phyloP scores from a whole-genome alignment of 2,797 vertebrate species.

The Alauda arvensis region DNA sequence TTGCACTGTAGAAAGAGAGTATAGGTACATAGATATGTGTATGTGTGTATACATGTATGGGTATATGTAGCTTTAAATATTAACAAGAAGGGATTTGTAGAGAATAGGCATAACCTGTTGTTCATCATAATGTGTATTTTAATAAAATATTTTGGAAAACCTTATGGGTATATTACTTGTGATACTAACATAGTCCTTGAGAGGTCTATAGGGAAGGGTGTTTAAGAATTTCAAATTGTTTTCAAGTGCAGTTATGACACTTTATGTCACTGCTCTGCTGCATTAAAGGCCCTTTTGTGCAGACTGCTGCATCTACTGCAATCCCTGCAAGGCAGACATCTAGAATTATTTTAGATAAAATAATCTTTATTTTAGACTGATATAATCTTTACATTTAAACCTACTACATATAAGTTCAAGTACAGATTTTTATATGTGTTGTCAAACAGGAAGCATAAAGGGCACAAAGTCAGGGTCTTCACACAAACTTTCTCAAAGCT shows the following conservation, averaged over 20 bases:
- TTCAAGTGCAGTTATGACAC: not conserved
- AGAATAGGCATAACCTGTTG: not conserved
- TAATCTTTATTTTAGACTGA: not conserved
- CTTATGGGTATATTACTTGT: not conserved
- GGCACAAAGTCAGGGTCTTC: not conserved
- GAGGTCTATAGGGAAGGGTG: not conserved
- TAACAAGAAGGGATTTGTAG: not conserved
- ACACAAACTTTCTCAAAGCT: not conserved
- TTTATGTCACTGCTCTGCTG: not conserved
- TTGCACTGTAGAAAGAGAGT: not conserved
- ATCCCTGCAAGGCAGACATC: not conserved
- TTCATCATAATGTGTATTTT: not conserved
- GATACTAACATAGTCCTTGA: not conserved
- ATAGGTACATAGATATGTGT: not conserved
- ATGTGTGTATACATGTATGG: no score
- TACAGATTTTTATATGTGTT: not conserved
- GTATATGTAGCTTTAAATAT: not conserved
- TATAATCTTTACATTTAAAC: no score
- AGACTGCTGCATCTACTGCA: not conserved
- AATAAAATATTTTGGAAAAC: not conserved
- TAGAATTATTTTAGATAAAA: not conserved
- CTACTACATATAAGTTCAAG: not conserved
- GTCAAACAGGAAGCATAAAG: not conserved
- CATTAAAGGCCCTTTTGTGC: not conserved
- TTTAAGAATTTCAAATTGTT: not conserved